Evolutionary conservation across 2,888 invertebrate species (phyloP), one percentile per base, ranked within the genome.

Genomic region (Yponomeuta evonymella): DNA sequence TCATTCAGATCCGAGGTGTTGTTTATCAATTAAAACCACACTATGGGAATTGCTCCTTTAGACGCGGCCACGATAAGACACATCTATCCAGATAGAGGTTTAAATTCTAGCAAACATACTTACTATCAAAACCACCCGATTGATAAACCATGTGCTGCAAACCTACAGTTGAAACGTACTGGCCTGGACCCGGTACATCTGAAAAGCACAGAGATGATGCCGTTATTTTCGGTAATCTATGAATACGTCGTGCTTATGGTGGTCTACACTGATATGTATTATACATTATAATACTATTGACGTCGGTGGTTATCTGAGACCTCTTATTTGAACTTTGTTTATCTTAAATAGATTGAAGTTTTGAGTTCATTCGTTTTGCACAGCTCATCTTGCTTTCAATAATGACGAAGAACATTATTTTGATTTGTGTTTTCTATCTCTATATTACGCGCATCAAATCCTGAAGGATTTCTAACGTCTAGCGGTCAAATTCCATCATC

Each of bases 131-230:
- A n/a, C 70, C 63, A 64, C 80, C 74, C 69, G 80, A 85, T 5
- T 90, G 77, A 76, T 81, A 89, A n/a, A 94, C 78, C 58, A 85
- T 88, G 78, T 93, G 93, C 72, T 93, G 91, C 0, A 94, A 85
- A 71, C 87, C 91, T 51, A 93, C 84, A 0, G 90, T 91, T 9
- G 93, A 92, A 2, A 93, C 85, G 71, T 85, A 85, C 70, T 81
- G 78, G 69, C 83, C 83, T 63, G 83, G 84, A 1, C 77, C 75
- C 3, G 81, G 79, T 0, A 75, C 70, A 74, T 89, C 89, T 89
- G 80, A 1, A 81, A 81, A 69, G 51, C 15, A 51, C 15, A 15
- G 11, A 11, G 1, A 51, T 12, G 15, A 15, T 51, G 51, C 1
- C 15, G 2, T 51, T 12, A 51, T 51, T 3, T 51, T 33, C 33